phyloP scores from a whole-genome alignment of 2,797 vertebrate species.

The Darevskia nairensis region DNA sequence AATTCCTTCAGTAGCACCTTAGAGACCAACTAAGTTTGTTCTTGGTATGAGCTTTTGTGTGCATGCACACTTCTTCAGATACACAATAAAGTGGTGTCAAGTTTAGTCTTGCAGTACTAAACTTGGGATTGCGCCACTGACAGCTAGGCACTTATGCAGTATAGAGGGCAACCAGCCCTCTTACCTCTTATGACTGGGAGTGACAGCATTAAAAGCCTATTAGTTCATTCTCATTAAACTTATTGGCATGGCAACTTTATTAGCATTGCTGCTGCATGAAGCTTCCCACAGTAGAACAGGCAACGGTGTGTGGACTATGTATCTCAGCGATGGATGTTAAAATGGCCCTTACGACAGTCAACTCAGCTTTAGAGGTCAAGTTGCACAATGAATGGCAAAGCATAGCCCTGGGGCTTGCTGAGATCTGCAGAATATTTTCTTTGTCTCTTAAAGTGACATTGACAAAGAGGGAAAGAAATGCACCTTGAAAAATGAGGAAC shows the following conservation, averaged over 20 bases:
- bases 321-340: conserved; percentile 12
- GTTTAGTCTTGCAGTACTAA: conserved; percentile 21
- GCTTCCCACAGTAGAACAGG: conserved; percentile 34
- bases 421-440: conserved; percentile 43
- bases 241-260: conserved; percentile 43
- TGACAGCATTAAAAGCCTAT: conserved; percentile 48
- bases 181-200: conserved; percentile 52
- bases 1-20: too few species aligned
- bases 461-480: neutral
- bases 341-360: conserved; percentile 15
- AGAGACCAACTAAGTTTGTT: too few species aligned
- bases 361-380: conserved; percentile 19
- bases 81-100: neutral
- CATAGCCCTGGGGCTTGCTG: conserved; percentile 31
- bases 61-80: too few species aligned
- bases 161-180: neutral
- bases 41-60: too few species aligned
- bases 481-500: neutral
- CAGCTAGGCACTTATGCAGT: neutral
- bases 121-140: too few species aligned
- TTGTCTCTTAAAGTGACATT: conserved; percentile 19
- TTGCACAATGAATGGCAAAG: conserved; percentile 33
- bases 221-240: conserved; percentile 48
- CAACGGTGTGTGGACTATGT: conserved; percentile 5
- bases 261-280: neutral